A percentile compares a stretch with the other conserved stretches of the same genome.
Evolutionary conservation across 2,888 invertebrate species (phyloP).

Genomic region (Oscheius sp.): DNA sequence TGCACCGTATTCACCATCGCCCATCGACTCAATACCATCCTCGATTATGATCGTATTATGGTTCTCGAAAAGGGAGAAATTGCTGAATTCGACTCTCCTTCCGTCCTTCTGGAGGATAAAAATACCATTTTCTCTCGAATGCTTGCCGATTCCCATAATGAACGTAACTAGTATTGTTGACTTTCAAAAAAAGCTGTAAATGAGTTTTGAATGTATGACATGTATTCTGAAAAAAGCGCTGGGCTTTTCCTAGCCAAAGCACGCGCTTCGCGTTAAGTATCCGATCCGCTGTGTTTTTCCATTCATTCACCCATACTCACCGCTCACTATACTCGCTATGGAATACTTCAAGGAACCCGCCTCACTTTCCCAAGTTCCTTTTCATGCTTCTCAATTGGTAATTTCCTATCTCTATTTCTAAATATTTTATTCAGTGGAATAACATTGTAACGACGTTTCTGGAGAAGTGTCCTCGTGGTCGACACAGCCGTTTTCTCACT

Average conservation of each 20-base stretch:
- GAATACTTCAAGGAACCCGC: background rate
- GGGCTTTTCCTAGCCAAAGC: no score
- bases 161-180: no score
- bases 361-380: background rate
- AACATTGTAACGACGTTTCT: constrained; percentile 8
- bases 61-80: constrained; percentile 72
- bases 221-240: no score
- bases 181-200: no score
- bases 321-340: background rate
- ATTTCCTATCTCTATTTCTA: background rate
- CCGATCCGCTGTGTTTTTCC: no score
- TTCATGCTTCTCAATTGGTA: background rate
- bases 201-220: no score
- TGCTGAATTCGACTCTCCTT: constrained; percentile 71
- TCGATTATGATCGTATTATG: constrained; percentile 78
- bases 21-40: constrained; percentile 83
- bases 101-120: constrained; percentile 69
- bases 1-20: constrained; percentile 76
- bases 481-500: constrained; percentile 25
- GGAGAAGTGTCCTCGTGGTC: background rate
- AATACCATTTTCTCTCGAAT: constrained; percentile 71
- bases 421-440: constrained; percentile 20
- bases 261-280: no score
- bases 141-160: constrained; percentile 70
- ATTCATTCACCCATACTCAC: background rate